Evolutionary conservation across 2,113 vertebrate species (phyloP).

Genomic region (Haemorhous mexicanus): DNA sequence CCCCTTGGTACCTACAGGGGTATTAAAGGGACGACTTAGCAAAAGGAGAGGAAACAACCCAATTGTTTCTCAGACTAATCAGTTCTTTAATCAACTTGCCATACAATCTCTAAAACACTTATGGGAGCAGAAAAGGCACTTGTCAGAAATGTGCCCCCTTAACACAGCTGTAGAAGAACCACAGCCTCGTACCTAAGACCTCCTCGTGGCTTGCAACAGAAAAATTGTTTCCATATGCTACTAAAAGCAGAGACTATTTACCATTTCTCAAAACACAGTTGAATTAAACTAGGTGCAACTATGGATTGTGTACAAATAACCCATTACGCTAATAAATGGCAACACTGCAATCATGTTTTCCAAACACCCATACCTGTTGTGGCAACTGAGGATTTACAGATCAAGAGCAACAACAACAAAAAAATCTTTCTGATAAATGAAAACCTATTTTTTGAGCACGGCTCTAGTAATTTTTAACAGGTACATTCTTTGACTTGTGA

Average conservation of each 20-base stretch:
- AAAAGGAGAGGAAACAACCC: background rate
- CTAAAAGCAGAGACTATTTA: background rate
- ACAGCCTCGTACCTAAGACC: background rate
- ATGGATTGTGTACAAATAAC: background rate
- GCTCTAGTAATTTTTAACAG: background rate
- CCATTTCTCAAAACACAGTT: background rate
- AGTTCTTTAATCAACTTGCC: background rate
- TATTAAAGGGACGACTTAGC: background rate
- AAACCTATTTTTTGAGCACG: background rate
- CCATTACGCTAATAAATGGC: background rate
- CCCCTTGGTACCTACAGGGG: no score
- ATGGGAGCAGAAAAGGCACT: background rate
- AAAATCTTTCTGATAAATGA: background rate
- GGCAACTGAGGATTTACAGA: background rate
- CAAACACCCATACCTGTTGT: background rate
- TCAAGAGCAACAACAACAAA: background rate
- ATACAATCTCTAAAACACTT: background rate
- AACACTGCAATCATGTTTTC: background rate
- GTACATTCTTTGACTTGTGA: background rate
- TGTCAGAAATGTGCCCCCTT: background rate
- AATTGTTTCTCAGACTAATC: background rate
- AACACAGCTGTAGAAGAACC: background rate
- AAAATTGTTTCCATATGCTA: background rate
- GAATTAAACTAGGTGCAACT: background rate
- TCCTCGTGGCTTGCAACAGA: background rate